These are phyloP conservation scores for Ichneumoninae sp. DNA, from an alignment of 2,888 invertebrate species.

Conservation along the genomic window DNA sequence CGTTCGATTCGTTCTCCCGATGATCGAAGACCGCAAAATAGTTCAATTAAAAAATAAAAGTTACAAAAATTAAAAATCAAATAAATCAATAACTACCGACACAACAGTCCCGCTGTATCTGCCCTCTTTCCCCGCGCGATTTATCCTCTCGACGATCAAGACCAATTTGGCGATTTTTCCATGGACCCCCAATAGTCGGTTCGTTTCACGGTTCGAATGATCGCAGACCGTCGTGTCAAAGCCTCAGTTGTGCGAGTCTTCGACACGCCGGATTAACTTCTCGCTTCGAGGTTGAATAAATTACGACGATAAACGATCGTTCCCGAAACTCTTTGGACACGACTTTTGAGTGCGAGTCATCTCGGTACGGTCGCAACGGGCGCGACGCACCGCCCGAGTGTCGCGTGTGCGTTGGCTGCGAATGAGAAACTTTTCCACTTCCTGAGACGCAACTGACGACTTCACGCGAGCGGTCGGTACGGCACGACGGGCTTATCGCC, in stretches of 20 bases:
- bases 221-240: not conserved
- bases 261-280: not conserved
- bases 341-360: not conserved
- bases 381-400: not conserved
- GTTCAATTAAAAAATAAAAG: no score
- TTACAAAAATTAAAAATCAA: not conserved
- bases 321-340: not conserved
- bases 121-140: slow-evolving; percentile 20
- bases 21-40: no score
- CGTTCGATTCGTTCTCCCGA: no score
- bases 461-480: slow-evolving; percentile 25
- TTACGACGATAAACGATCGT: slow-evolving; percentile 4
- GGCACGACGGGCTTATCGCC: not conserved
- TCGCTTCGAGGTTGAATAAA: slow-evolving; percentile 8
- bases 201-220: no score
- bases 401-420: not conserved
- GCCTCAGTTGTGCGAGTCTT: not conserved
- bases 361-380: not conserved
- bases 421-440: not conserved
- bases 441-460: slow-evolving; percentile 14
- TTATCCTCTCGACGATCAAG: slow-evolving; percentile 53
- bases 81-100: not conserved
- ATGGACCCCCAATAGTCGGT: no score
- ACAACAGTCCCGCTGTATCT: no score
- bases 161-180: slow-evolving; percentile 24